Conservation (phyloP, 2,888 invertebrate genomes). For the Tetragnatha montana region DNA sequence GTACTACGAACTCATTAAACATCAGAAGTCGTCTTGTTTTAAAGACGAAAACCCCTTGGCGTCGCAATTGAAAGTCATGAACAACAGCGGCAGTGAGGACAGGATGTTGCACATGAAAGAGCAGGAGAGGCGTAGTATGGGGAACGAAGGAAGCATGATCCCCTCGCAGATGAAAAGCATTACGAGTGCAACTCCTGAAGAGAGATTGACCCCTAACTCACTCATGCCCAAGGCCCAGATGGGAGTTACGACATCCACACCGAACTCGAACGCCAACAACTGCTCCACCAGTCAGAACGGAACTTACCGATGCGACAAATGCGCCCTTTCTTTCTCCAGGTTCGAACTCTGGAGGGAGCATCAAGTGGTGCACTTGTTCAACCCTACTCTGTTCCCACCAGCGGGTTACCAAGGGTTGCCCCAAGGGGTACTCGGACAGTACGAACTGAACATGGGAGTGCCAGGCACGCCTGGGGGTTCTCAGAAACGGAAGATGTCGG, state of each 20-base stretch:
- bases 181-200: constrained; percentile 8
- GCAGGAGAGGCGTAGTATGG: constrained; percentile 35
- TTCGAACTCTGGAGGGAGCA: constrained; percentile 96
- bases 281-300: constrained; percentile 66
- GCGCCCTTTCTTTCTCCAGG: constrained; percentile 91
- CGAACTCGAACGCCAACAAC: constrained; percentile 64
- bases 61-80: constrained; percentile 75
- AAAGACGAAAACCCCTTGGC: constrained; percentile 87
- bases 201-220: constrained; percentile 24
- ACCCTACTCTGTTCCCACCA: constrained; percentile 86
- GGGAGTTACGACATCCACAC: neutral
- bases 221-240: neutral
- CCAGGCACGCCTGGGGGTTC: constrained; percentile 90
- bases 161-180: constrained; percentile 11
- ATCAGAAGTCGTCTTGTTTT: constrained; percentile 98
- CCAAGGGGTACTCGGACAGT: constrained; percentile 28
- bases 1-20: constrained; percentile 98
- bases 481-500: constrained; percentile 74
- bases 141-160: constrained; percentile 52
- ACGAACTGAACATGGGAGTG: constrained; percentile 76
- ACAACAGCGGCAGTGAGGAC: constrained; percentile 68
- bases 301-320: constrained; percentile 89
- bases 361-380: constrained; percentile 96
- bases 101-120: too few relatives aligned
- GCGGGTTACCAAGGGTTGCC: constrained; percentile 46